Percentiles rank a stretch among this genome's conserved stretches.
Evolutionary conservation across 2,797 vertebrate species (phyloP).

Genomic region (Myioborus melanocephalus): DNA sequence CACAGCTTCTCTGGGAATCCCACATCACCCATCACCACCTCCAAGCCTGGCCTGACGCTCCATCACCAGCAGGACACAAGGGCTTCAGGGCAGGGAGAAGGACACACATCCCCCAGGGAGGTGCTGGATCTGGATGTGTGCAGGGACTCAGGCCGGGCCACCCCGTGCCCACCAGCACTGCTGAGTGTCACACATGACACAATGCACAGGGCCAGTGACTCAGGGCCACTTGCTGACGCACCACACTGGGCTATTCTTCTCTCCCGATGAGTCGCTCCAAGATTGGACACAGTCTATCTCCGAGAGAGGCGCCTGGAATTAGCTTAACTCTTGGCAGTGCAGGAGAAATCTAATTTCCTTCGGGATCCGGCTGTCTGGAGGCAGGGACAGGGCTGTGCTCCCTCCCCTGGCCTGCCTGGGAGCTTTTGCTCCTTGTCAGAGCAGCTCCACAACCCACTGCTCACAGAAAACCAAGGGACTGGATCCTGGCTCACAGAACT

Average conservation of each 20-base stretch:
- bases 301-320: background rate
- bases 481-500: background rate
- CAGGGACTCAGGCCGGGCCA: background rate
- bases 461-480: background rate
- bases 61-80: background rate
- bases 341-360: slow-evolving; percentile 42
- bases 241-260: slow-evolving; percentile 22
- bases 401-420: background rate
- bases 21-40: background rate
- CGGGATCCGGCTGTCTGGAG: background rate
- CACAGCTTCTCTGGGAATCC: background rate
- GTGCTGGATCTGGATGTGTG: rapidly evolving
- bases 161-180: rapidly evolving
- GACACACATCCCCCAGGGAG: rapidly evolving
- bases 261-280: background rate
- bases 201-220: background rate
- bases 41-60: rapidly evolving
- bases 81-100: background rate
- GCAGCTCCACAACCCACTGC: background rate
- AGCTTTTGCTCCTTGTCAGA: background rate
- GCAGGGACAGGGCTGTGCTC: background rate
- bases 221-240: slow-evolving; percentile 37
- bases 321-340: slow-evolving; percentile 41
- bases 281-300: slow-evolving; percentile 20
- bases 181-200: background rate